These are phyloP conservation scores for Phyllopteryx taeniolatus DNA, from an alignment of 2,113 vertebrate genomes.

Conservation along the genomic window DNA sequence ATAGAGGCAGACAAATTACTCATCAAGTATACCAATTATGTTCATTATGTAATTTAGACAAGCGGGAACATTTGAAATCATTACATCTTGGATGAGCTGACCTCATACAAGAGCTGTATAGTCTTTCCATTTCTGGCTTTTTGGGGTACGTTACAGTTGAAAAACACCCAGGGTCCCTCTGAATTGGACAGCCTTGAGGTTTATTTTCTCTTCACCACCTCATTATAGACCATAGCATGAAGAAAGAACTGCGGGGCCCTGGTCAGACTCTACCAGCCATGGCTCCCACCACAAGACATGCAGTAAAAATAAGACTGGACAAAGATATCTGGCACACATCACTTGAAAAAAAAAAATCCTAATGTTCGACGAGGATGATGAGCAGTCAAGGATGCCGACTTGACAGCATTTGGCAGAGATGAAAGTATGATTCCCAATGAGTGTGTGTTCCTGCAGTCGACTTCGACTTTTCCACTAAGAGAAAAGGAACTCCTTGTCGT, in stretches of 20 bases:
- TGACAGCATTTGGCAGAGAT: not conserved
- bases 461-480: not conserved
- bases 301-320: slow-evolving; percentile 20
- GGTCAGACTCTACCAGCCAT: slow-evolving; percentile 62
- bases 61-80: slow-evolving; percentile 16
- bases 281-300: slow-evolving; percentile 25
- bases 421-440: not conserved
- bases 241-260: slow-evolving; percentile 48
- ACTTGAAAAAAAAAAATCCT: not conserved
- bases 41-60: slow-evolving; percentile 8
- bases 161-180: slow-evolving; percentile 32
- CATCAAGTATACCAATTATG: slow-evolving; percentile 6
- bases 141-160: slow-evolving; percentile 34
- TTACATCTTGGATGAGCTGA: slow-evolving; percentile 36
- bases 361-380: slow-evolving; percentile 8
- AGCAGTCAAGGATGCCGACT: slow-evolving; percentile 7
- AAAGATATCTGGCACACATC: slow-evolving; percentile 27
- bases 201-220: slow-evolving; percentile 53
- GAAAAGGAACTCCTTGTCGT: not conserved
- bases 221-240: slow-evolving; percentile 57
- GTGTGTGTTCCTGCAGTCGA: not conserved
- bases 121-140: slow-evolving; percentile 38
- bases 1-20: slow-evolving; percentile 12
- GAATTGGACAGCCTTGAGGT: slow-evolving; percentile 29
- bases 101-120: slow-evolving; percentile 8